phyloP scores from a whole-genome alignment of 2,113 vertebrate genomes.

The Pelecanoides urinatrix region DNA sequence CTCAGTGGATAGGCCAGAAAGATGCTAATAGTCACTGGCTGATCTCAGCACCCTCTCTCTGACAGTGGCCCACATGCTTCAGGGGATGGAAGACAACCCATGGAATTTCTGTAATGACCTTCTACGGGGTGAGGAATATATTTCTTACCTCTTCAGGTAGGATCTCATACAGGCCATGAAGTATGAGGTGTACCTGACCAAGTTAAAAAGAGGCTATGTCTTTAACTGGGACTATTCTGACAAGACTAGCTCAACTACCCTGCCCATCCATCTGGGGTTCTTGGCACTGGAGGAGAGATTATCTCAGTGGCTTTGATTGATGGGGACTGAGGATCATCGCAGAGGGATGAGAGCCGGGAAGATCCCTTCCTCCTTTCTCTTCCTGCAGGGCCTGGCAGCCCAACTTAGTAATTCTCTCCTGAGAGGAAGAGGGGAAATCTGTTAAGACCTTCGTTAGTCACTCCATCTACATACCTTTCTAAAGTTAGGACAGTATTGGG shows the following conservation, averaged over 20 bases:
- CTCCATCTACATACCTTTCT: background rate
- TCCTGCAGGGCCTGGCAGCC: background rate
- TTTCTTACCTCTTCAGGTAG: background rate
- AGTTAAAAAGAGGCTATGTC: background rate
- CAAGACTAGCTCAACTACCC: background rate
- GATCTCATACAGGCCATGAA: background rate
- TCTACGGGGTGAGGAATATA: accelerated
- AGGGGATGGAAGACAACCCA: background rate
- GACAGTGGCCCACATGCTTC: background rate
- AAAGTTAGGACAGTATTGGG: background rate
- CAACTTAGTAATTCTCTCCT: background rate
- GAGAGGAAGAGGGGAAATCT: background rate
- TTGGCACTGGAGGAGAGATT: background rate
- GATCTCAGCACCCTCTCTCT: background rate
- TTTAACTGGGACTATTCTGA: background rate
- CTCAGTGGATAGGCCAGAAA: background rate
- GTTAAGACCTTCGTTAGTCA: background rate
- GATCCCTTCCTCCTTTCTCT: background rate
- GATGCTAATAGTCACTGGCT: background rate
- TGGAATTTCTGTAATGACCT: background rate
- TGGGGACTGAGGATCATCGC: background rate
- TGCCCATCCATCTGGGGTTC: background rate
- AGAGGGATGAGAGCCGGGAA: background rate
- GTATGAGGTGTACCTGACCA: background rate
- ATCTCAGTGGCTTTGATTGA: background rate